These are phyloP conservation scores for Bubo blakistoni DNA, from an alignment of 2,113 vertebrate genomes.

Conservation along the genomic window DNA sequence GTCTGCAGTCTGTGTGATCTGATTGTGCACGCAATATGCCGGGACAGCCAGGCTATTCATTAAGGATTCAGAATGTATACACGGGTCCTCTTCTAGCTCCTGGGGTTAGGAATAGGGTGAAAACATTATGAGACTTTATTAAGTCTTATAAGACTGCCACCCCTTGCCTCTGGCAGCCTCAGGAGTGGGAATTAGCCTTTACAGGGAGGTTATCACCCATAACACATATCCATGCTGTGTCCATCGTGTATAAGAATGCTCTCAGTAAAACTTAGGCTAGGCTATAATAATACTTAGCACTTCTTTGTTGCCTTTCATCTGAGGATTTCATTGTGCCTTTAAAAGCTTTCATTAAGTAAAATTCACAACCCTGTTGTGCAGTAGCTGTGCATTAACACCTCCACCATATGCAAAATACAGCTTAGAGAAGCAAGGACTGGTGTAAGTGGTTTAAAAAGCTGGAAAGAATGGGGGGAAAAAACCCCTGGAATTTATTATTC, in stretches of 20 bases:
- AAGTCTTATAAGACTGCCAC: not conserved
- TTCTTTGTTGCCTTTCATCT: conserved; percentile 50
- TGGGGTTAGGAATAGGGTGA: not conserved
- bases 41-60: not conserved
- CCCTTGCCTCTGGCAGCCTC: conserved; percentile 28
- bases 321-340: conserved; percentile 37
- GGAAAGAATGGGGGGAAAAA: not conserved
- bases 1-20: not conserved
- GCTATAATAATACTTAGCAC: conserved; percentile 43
- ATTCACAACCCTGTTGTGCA: conserved; percentile 37
- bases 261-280: conserved; percentile 35
- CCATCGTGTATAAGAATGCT: conserved; percentile 33
- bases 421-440: conserved; percentile 5
- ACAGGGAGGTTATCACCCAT: not conserved
- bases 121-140: conserved; percentile 25
- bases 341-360: conserved; percentile 66
- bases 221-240: conserved; percentile 33
- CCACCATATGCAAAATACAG: conserved; percentile 37
- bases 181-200: conserved; percentile 18
- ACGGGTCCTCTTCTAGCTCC: not conserved
- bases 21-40: not conserved
- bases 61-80: conserved; percentile 1
- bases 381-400: conserved; percentile 50
- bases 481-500: not conserved
- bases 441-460: conserved; percentile 45